Evolutionary conservation across 2,888 invertebrate genomes (phyloP).

Genomic region (Himalopsyche tibetana): DNA sequence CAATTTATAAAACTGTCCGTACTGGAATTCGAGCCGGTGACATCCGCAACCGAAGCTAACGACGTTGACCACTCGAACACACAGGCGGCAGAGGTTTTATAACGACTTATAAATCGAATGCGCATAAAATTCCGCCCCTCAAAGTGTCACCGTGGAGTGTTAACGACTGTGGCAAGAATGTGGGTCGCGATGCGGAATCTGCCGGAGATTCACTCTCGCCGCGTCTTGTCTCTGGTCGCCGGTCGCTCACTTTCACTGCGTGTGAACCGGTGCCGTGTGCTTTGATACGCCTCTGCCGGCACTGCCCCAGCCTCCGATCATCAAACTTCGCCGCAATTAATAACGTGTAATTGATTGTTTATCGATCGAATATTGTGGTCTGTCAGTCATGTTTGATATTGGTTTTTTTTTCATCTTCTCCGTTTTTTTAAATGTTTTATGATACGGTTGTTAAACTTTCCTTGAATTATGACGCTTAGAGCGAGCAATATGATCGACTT

Average conservation of each 20-base stretch:
- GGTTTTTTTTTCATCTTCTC: neutral
- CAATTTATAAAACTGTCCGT: too few species aligned
- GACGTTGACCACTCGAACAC: too few species aligned
- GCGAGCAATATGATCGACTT: neutral
- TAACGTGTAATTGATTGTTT: neutral
- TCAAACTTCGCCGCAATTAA: slow-evolving; percentile 10
- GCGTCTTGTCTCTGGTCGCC: neutral
- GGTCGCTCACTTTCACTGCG: slow-evolving; percentile 61
- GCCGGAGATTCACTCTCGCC: slow-evolving; percentile 56
- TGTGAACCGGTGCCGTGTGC: slow-evolving; percentile 57
- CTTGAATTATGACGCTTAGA: neutral
- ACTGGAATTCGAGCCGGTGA: too few species aligned
- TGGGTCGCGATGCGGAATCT: slow-evolving; percentile 47
- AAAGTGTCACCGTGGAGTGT: neutral
- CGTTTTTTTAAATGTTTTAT: neutral
- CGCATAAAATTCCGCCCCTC: neutral
- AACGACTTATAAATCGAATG: too few species aligned
- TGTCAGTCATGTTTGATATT: neutral
- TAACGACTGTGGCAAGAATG: slow-evolving; percentile 19
- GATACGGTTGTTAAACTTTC: slow-evolving; percentile 21
- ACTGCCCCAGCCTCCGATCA: neutral
- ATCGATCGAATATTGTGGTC: slow-evolving; percentile 6
- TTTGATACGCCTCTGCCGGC: neutral
- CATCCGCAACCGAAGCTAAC: too few species aligned
- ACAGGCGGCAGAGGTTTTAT: too few species aligned